Evolutionary conservation across 2,797 vertebrate genomes (phyloP), one percentile per base, ranked within the genome.

Genomic region (Poeciliopsis paucimaculata): DNA sequence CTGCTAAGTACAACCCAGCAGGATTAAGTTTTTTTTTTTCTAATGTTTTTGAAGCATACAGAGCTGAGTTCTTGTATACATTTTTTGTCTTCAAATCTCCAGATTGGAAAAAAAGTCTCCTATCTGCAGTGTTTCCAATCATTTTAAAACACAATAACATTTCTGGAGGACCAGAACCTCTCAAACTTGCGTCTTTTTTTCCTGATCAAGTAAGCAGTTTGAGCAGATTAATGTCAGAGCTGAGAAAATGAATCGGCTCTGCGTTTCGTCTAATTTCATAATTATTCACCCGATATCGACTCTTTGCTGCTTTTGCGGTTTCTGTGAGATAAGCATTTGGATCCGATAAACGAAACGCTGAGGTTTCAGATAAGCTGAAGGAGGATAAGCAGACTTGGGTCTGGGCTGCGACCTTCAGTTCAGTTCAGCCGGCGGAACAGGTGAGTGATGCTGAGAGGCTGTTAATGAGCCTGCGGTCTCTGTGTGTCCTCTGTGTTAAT

Each of bases 401-500:
- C 46, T 26, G 13, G 78, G 28, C 43, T 76, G 16, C 5, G 28
- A 51, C 60, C 62, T 49, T 55, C 72, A 53, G 45, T 34, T 10
- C 15, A 41, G 53, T 26, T 11, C 26, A 49, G 68, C 62, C 75
- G 36, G 71, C 47, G 16, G 0, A 34, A 62, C 2, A 26, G 62
- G 68, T 80, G 81, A 80, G 28, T 80, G 8, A 79, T 66, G 75
- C n/a, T 34, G 62, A 78, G 28, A 13, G 28, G 51, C 11, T 41
- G 57, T 60, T 87, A 79, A 86, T 26, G 82, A 79, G 76, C 72
- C 72, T 47, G 15, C 8, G 18, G 36, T 73, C 74, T 77, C 72
- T 39, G 41, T 64, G 76, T 53, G 81, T 43, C 71, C 75, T 45
- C 46, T 72, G 75, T 41, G 73, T 57, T 89, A 84, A 87, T 68